These are phyloP conservation scores for Melinopterus prodromus DNA, from an alignment of 2,888 invertebrate species.

Conservation along the genomic window DNA sequence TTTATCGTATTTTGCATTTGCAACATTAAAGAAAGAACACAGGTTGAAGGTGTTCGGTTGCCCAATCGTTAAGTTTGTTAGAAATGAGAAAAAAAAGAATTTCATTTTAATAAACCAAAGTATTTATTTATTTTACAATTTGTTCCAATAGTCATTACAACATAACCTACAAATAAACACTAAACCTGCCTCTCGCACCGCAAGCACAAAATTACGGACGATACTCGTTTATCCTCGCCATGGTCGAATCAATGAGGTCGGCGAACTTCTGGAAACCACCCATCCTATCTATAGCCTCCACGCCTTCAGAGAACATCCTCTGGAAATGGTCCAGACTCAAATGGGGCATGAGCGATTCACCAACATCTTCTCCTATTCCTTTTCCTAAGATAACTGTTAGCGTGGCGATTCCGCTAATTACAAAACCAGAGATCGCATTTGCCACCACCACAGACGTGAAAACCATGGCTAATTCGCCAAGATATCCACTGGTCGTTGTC, in stretches of 20 bases:
- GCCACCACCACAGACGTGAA: not conserved
- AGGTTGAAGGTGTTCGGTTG: too few relatives aligned
- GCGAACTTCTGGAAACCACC: not conserved
- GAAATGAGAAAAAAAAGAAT: not conserved
- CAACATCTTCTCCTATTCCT: not conserved
- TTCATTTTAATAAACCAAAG: not conserved
- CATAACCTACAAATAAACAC: not conserved
- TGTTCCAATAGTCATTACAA: not conserved
- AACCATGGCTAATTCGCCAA: not conserved
- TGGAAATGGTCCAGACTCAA: not conserved
- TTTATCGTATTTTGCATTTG: too few relatives aligned
- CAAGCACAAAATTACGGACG: not conserved
- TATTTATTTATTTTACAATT: constrained; percentile 4
- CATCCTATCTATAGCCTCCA: not conserved
- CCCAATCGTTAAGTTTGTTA: not conserved
- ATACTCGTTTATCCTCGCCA: not conserved
- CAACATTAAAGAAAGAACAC: too few relatives aligned
- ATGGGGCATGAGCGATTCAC: not conserved
- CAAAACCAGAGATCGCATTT: not conserved
- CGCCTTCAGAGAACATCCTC: not conserved
- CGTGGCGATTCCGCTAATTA: not conserved
- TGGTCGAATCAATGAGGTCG: not conserved
- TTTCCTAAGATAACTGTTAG: not conserved
- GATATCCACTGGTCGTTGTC: not conserved
- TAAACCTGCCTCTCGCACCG: not conserved